Evolutionary conservation across 2,888 invertebrate species (phyloP).

Genomic region (Phyllotreta cruciferae): DNA sequence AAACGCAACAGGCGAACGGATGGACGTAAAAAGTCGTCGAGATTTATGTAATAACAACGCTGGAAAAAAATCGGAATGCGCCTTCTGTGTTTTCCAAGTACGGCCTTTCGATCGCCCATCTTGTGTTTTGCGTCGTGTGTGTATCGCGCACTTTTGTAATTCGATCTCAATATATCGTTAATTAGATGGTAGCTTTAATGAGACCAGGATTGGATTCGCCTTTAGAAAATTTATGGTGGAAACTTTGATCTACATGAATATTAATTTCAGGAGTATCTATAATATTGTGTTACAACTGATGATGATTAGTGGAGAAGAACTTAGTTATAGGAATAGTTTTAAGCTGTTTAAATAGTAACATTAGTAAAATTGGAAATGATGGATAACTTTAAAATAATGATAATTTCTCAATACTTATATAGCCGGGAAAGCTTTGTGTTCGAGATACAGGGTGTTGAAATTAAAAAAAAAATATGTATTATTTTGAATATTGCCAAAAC

Average conservation of each 20-base stretch:
- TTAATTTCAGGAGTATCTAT: background rate
- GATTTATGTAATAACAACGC: constrained; percentile 39
- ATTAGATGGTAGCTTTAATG: constrained; percentile 48
- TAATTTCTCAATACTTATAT: no score
- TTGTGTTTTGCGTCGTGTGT: constrained; percentile 33
- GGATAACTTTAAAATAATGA: no score
- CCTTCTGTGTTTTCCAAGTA: constrained; percentile 44
- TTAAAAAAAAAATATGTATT: no score
- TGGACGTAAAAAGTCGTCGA: constrained; percentile 30
- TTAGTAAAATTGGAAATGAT: no score
- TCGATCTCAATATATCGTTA: constrained; percentile 48
- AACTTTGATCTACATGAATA: background rate
- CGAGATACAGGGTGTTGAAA: no score
- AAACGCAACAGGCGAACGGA: constrained; percentile 31
- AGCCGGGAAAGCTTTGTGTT: no score
- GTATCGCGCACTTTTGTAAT: constrained; percentile 46
- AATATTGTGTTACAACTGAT: no score
- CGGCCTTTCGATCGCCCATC: constrained; percentile 38
- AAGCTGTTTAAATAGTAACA: no score
- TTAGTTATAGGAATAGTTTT: no score
- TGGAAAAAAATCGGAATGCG: constrained; percentile 40
- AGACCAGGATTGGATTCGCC: constrained; percentile 34
- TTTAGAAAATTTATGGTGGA: background rate
- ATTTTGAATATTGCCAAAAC: no score
- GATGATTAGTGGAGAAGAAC: no score